Evolutionary conservation across 2,113 vertebrate genomes (phyloP), one percentile per base, ranked within the genome.

Genomic region (Xyrauchen texanus): DNA sequence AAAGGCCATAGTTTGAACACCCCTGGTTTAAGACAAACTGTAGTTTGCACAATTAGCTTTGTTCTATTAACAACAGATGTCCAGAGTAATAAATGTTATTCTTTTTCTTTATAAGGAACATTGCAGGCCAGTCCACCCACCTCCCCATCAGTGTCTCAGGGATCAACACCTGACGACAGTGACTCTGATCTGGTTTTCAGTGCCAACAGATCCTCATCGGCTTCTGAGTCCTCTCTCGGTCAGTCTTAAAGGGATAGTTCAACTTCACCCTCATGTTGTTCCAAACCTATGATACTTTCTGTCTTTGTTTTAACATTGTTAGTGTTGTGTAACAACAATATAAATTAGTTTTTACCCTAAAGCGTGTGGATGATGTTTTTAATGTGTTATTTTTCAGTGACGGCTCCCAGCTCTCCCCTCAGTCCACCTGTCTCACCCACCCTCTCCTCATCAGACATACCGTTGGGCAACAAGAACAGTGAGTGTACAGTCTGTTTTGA

Each of bases 181-280:
- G 96, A 98, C 89, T 98, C 96, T 3, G 98, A 99, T 81, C 92
- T 97, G 94, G 96, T 94, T 79, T 97, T 98, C 92, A 96, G 95
- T 0, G 95, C 96, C 87, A 98, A 98, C 92, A 93, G 96, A 86
- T 98, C 97, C 0, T 99, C 96, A 0, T 99, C 97, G 0, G 95
- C 96, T 13, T 99, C 98, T 0, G 98, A 99, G 87, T 99, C 98
- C 2, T 99, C 98, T 0, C 93, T 99, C n/a, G 98, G 98, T 99
- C 90, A 91, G 94, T 81, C 11, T 12, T 6, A 4, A 11, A 49
- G 57, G 64, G 49, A 15, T 11, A 34, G 21, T 34, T 34, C 21
- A 34, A 1, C 21, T 3, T 34, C 21, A 34, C 51, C 51, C 9
- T 52, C 51, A 52, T 52, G 3, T 52, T 4, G 51, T 52, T 51